A percentile compares a stretch with the other conserved stretches of the same genome.
Evolutionary conservation across 2,113 vertebrate species (phyloP).

Genomic region (Plecturocebus donacophilus): DNA sequence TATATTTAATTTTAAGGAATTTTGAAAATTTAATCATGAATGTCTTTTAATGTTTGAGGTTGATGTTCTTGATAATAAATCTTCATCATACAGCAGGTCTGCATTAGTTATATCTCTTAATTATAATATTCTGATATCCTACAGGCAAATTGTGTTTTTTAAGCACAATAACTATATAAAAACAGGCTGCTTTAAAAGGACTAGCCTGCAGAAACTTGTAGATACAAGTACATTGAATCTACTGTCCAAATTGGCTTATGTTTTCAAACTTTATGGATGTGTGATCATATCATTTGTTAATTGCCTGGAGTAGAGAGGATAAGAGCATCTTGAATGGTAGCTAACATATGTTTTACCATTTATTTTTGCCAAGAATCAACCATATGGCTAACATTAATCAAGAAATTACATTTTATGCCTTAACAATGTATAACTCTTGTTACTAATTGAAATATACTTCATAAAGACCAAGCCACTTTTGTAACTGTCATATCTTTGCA

Average conservation of each 20-base stretch:
- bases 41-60: background rate
- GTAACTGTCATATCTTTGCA: slow-evolving; percentile 74
- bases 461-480: background rate
- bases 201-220: background rate
- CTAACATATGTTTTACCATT: background rate
- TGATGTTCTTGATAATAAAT: background rate
- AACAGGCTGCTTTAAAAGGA: background rate
- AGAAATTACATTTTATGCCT: background rate
- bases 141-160: background rate
- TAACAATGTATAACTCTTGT: background rate
- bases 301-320: background rate
- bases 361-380: slow-evolving; percentile 27
- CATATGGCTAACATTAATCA: background rate
- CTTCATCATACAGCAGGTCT: background rate
- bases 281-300: background rate
- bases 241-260: background rate
- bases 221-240: background rate
- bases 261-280: background rate
- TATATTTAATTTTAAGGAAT: background rate
- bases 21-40: background rate
- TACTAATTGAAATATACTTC: slow-evolving; percentile 48
- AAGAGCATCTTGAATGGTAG: background rate
- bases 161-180: background rate
- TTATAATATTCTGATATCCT: background rate
- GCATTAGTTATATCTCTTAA: background rate